Evolutionary conservation across 2,113 vertebrate species (phyloP).

Genomic region (Axis porcinus): DNA sequence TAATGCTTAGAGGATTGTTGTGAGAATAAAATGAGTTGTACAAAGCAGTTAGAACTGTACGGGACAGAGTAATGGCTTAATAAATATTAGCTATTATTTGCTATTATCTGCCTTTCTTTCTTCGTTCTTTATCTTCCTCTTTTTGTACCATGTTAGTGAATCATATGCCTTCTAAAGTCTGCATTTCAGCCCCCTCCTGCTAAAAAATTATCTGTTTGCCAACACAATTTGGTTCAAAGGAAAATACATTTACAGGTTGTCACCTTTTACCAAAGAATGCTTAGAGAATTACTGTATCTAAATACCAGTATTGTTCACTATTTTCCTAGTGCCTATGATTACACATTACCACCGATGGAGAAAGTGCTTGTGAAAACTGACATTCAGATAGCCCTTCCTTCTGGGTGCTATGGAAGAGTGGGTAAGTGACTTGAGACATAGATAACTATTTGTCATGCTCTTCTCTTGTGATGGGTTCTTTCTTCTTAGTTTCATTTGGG

Average conservation of each 20-base stretch:
- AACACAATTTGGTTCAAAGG: background rate
- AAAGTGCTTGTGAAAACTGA: conserved; percentile 95
- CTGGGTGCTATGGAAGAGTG: conserved; percentile 94
- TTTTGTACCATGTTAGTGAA: background rate
- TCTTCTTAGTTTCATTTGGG: background rate
- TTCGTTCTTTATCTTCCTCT: background rate
- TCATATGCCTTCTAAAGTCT: background rate
- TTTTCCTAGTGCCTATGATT: conserved; percentile 91
- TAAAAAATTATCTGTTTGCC: background rate
- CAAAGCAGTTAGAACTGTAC: background rate
- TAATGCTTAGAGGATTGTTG: background rate
- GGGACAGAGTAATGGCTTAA: background rate
- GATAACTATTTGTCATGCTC: background rate
- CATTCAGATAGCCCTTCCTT: conserved; percentile 93
- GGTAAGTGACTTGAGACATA: conserved; percentile 83
- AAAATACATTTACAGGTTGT: background rate
- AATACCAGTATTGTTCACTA: background rate
- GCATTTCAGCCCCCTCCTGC: background rate
- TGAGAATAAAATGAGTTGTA: background rate
- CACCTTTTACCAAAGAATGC: background rate
- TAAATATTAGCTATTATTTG: background rate
- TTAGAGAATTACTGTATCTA: background rate
- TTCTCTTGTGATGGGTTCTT: background rate
- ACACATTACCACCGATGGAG: conserved; percentile 87
- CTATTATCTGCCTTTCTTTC: background rate